A percentile compares a stretch with the other conserved stretches of the same genome.
phyloP scores from a whole-genome alignment of 2,797 vertebrate species.

The Xiphorhynchus erythropygius region DNA sequence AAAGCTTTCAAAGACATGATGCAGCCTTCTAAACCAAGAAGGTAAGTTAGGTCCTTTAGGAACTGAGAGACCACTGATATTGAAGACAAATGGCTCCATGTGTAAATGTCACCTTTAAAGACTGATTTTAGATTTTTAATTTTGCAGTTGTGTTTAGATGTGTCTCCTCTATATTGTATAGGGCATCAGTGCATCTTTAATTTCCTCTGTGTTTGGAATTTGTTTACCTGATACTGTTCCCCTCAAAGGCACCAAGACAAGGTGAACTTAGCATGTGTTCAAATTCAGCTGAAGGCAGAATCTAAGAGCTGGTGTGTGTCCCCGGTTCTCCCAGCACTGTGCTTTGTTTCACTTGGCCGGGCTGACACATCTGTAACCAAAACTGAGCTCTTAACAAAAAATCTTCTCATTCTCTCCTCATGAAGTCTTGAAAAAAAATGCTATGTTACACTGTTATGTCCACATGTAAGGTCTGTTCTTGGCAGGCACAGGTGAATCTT shows the following conservation, averaged over 20 bases:
- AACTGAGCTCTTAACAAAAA: neutral
- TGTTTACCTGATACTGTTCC: neutral
- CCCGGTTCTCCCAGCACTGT: neutral
- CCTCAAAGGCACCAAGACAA: neutral
- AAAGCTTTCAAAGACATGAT: neutral
- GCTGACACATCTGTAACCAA: neutral
- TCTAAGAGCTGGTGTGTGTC: neutral
- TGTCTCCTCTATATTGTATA: neutral
- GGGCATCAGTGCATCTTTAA: neutral
- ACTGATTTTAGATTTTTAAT: neutral
- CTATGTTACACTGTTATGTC: neutral
- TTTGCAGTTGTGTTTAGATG: neutral
- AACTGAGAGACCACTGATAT: neutral
- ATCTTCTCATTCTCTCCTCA: neutral
- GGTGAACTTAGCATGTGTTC: neutral
- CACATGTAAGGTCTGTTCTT: neutral
- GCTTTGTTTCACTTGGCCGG: neutral
- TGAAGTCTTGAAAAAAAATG: neutral
- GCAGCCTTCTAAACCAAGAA: neutral
- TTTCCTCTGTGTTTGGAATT: neutral
- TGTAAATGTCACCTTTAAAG: neutral
- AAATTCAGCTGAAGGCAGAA: neutral
- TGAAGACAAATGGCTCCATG: neutral
- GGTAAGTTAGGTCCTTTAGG: neutral
- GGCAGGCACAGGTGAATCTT: neutral